Conservation (phyloP, 2,113 vertebrate species). For the Rissa tridactyla region DNA sequence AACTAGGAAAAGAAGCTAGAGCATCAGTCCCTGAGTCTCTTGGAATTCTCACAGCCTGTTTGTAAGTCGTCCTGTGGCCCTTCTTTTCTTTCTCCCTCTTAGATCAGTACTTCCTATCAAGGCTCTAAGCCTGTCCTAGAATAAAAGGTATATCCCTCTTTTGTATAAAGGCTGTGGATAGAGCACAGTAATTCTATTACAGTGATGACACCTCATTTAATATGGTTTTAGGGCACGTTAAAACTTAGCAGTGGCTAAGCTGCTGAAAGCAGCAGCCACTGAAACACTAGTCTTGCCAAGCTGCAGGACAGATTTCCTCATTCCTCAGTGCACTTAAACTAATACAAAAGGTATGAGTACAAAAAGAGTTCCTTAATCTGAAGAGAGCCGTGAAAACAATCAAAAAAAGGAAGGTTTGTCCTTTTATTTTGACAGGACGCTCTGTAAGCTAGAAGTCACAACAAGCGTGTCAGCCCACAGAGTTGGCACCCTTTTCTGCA, state of each 20-base stretch:
- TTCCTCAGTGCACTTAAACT: background rate
- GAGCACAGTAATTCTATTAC: background rate
- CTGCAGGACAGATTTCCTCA: background rate
- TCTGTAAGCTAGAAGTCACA: background rate
- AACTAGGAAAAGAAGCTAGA: background rate
- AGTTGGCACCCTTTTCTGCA: background rate
- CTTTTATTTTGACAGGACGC: background rate
- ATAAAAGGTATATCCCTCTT: background rate
- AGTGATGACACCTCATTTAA: background rate
- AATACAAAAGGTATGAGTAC: background rate
- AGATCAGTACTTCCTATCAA: background rate
- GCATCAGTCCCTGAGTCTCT: too few relatives aligned
- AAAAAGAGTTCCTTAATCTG: background rate
- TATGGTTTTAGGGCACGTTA: background rate
- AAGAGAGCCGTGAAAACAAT: background rate
- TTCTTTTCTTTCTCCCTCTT: background rate
- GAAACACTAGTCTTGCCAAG: background rate
- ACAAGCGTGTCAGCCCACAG: background rate
- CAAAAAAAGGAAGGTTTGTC: background rate
- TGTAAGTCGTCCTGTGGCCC: background rate
- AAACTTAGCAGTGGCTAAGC: background rate
- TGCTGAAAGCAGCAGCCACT: background rate
- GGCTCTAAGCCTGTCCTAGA: background rate
- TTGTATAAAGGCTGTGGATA: background rate
- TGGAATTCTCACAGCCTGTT: background rate